These are phyloP conservation scores for Saccopteryx bilineata DNA, from an alignment of 2,113 vertebrate genomes.

Conservation along the genomic window DNA sequence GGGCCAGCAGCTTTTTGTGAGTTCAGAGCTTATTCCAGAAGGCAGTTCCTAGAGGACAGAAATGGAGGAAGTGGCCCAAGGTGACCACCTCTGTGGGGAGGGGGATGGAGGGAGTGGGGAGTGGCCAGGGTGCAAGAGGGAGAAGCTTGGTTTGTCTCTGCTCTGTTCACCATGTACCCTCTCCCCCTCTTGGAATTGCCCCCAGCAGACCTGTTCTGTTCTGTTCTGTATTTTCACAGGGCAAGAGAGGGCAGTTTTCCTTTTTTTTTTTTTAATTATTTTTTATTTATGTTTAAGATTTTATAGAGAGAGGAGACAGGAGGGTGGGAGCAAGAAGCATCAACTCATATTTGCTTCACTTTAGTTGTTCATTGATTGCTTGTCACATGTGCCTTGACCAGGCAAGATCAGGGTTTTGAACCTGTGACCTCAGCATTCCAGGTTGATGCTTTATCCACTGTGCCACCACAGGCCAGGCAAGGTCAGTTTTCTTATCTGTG, in stretches of 20 bases:
- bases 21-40: neutral
- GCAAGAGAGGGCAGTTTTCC: neutral
- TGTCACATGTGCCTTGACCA: no score
- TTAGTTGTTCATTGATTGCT: no score
- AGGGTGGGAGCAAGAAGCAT: no score
- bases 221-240: neutral
- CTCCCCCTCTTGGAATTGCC: neutral
- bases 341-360: no score
- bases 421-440: no score
- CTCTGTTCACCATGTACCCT: rapidly evolving
- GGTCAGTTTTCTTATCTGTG: neutral
- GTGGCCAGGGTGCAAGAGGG: neutral
- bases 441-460: no score
- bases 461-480: no score
- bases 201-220: neutral
- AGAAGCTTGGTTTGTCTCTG: neutral
- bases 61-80: neutral
- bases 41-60: neutral
- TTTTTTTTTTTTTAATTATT: no score
- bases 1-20: neutral
- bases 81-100: no score
- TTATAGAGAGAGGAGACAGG: no score
- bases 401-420: no score
- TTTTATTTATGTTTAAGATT: no score
- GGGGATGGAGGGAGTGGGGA: neutral